Conservation (phyloP, 1,140 invertebrate genomes). For the Drosophila gunungcola region DNA sequence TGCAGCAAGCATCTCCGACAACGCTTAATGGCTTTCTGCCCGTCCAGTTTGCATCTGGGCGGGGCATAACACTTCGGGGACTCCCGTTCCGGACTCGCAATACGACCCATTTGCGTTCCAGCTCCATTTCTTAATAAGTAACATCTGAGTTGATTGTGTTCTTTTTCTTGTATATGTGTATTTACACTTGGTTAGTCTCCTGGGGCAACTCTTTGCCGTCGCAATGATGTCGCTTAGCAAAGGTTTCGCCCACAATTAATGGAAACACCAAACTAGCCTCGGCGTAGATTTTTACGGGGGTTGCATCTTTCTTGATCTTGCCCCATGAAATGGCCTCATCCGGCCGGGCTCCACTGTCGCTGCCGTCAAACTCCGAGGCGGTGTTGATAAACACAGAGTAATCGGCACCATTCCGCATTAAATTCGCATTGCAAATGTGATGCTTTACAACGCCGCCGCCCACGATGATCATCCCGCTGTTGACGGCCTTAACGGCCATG, state of each 20-base stretch:
- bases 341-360: constrained; percentile 98
- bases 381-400: constrained; percentile 99
- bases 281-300: constrained; percentile 97
- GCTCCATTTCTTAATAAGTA: constrained; percentile 38
- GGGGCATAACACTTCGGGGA: constrained; percentile 56
- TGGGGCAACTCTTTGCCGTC: constrained; percentile 29
- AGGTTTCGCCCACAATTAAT: constrained; percentile 97
- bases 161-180: constrained; percentile 26
- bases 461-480: constrained; percentile 98
- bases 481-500: constrained; percentile 96
- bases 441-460: constrained; percentile 99
- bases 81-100: constrained; percentile 21
- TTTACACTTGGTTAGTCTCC: constrained; percentile 33
- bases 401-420: constrained; percentile 99
- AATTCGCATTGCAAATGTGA: constrained; percentile 99
- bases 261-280: constrained; percentile 98
- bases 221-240: constrained; percentile 88
- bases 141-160: constrained; percentile 38
- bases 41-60: constrained; percentile 38
- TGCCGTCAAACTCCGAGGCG: constrained; percentile 99
- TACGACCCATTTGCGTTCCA: constrained; percentile 26
- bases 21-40: constrained; percentile 62
- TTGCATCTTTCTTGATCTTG: constrained; percentile 95
- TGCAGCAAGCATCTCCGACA: constrained; percentile 45
- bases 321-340: constrained; percentile 99